These are phyloP conservation scores for Anaspis maculata DNA, from an alignment of 2,888 invertebrate species.

Conservation along the genomic window DNA sequence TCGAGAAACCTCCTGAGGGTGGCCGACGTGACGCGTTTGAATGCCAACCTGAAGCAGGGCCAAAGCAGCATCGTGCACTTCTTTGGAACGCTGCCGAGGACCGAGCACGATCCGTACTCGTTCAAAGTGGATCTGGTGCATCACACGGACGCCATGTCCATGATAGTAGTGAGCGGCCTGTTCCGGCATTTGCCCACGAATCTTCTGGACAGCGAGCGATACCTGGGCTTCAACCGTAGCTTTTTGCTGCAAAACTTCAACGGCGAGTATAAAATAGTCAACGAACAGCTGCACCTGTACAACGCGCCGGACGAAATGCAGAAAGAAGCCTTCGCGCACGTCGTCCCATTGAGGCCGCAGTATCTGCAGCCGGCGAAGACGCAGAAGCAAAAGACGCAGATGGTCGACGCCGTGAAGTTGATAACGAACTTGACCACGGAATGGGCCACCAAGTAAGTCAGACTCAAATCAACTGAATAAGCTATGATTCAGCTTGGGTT, in stretches of 20 bases:
- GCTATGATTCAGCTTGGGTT: no score
- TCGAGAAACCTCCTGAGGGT: no score
- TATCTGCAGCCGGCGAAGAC: constrained; percentile 20
- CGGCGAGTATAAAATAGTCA: constrained; percentile 53
- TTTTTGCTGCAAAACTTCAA: constrained; percentile 46
- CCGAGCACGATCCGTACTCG: constrained; percentile 57
- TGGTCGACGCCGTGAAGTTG: constrained; percentile 24
- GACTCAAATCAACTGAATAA: no score
- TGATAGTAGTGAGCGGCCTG: constrained; percentile 59
- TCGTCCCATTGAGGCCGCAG: constrained; percentile 15
- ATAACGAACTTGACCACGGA: constrained; percentile 31
- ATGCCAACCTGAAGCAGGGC: no score
- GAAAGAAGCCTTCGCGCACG: constrained; percentile 29
- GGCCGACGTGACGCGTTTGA: no score
- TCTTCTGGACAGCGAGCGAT: constrained; percentile 43
- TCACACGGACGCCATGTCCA: constrained; percentile 37
- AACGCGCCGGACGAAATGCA: no score
- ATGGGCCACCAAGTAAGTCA: constrained; percentile 36
- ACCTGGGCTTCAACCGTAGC: constrained; percentile 50
- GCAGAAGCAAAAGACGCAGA: constrained; percentile 25
- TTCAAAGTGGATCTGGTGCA: constrained; percentile 59
- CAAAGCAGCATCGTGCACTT: constrained; percentile 41
- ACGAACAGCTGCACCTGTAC: constrained; percentile 59
- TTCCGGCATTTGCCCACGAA: constrained; percentile 53
- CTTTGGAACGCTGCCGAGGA: constrained; percentile 47